A percentile compares a stretch with the other conserved stretches of the same genome.
phyloP scores from a whole-genome alignment of 2,797 vertebrate genomes.

The Sebastes aleutianus region DNA sequence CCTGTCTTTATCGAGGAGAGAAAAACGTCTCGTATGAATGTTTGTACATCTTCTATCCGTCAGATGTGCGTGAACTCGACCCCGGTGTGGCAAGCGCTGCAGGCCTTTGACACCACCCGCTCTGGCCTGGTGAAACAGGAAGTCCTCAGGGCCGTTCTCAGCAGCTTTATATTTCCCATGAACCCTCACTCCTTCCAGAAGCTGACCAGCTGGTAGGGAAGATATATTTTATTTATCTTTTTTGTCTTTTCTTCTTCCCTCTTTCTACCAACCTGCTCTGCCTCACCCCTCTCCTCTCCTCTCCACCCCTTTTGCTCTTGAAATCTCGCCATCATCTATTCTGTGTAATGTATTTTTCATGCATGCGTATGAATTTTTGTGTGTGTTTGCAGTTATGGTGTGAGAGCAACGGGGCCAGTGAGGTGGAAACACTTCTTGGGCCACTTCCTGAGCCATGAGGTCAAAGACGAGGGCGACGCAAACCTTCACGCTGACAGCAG shows the following conservation, averaged over 20 bases:
- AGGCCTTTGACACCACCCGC: slow-evolving; percentile 73
- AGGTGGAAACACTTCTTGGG: slow-evolving; percentile 79
- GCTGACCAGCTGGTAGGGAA: slow-evolving; percentile 79
- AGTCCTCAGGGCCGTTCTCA: slow-evolving; percentile 80
- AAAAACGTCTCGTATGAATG: slow-evolving; percentile 3
- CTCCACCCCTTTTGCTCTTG: background rate
- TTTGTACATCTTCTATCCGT: slow-evolving; percentile 11
- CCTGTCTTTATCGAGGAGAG: slow-evolving; percentile 16
- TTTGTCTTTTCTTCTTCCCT: slow-evolving; percentile 22
- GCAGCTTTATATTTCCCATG: slow-evolving; percentile 80
- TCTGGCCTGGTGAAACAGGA: slow-evolving; percentile 78
- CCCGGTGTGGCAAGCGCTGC: slow-evolving; percentile 70
- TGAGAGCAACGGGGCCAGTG: slow-evolving; percentile 65
- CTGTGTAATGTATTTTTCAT: slow-evolving; percentile 12
- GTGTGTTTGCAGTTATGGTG: slow-evolving; percentile 65
- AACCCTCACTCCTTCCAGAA: slow-evolving; percentile 77
- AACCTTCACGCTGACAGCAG: slow-evolving; percentile 38
- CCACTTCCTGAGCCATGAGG: slow-evolving; percentile 39
- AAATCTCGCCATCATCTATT: slow-evolving; percentile 9
- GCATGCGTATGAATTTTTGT: slow-evolving; percentile 12
- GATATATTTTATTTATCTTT: background rate
- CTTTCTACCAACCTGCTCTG: slow-evolving; percentile 20
- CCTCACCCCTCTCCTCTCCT: slow-evolving; percentile 16
- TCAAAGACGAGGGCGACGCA: slow-evolving; percentile 11
- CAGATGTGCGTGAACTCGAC: slow-evolving; percentile 71